These are phyloP conservation scores for Eptatretus burgeri DNA, from an alignment of 2,113 vertebrate genomes.

Conservation along the genomic window DNA sequence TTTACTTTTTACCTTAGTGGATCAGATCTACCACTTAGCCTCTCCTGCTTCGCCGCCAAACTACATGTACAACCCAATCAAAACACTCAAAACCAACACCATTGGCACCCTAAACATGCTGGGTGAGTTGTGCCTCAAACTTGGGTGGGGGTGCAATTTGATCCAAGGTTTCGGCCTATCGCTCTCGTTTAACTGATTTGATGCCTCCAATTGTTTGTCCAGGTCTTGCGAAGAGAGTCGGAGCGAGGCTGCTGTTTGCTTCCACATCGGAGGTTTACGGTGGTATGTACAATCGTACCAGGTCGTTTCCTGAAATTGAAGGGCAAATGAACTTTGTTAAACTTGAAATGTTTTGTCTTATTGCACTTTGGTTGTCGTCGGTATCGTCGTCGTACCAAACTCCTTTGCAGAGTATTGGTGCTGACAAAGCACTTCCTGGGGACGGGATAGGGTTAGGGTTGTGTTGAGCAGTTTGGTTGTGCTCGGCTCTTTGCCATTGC, in stretches of 20 bases:
- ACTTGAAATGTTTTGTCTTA: background rate
- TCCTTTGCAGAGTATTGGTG: too few relatives aligned
- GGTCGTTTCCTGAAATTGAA: background rate
- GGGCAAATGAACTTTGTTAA: background rate
- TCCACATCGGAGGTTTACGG: constrained; percentile 92
- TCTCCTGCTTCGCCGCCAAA: constrained; percentile 96
- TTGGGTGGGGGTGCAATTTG: too few relatives aligned
- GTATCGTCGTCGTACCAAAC: too few relatives aligned
- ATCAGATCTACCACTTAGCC: constrained; percentile 90
- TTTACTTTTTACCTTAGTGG: constrained; percentile 22
- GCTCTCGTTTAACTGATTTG: background rate
- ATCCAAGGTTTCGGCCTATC: background rate
- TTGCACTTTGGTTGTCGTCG: background rate
- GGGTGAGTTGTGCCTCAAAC: constrained; percentile 23
- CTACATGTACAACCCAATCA: constrained; percentile 99
- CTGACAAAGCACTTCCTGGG: too few relatives aligned
- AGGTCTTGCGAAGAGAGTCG: constrained; percentile 85
- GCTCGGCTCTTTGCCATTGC: too few relatives aligned
- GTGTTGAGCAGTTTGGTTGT: too few relatives aligned
- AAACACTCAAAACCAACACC: constrained; percentile 89
- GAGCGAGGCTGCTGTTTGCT: constrained; percentile 66
- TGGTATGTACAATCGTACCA: constrained; percentile 27
- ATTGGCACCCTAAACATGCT: constrained; percentile 94
- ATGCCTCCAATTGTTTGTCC: constrained; percentile 5
- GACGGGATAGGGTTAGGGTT: too few relatives aligned